Conservation (phyloP, 2,888 invertebrate genomes). For the Brachylomia viminalis region DNA sequence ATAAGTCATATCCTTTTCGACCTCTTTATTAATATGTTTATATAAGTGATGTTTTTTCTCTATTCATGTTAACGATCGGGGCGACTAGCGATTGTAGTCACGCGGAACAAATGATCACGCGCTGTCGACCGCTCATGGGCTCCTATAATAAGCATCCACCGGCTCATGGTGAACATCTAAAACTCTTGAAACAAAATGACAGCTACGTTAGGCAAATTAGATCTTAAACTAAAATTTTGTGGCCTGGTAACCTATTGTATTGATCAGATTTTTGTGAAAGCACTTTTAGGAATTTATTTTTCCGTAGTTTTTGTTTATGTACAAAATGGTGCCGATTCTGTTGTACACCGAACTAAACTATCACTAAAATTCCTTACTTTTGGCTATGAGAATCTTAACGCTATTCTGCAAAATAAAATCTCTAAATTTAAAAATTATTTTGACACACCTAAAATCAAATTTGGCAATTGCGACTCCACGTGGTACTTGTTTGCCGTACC, state of each 20-base stretch:
- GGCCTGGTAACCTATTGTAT: slow-evolving; percentile 8
- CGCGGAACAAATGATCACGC: slow-evolving; percentile 57
- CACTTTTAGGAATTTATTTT: slow-evolving; percentile 21
- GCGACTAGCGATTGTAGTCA: slow-evolving; percentile 46
- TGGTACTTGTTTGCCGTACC: no score
- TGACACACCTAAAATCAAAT: no score
- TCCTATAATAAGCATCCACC: background rate
- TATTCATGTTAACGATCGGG: slow-evolving; percentile 24
- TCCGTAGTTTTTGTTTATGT: slow-evolving; percentile 10
- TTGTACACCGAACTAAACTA: no score
- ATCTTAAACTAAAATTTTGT: background rate
- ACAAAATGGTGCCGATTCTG: no score
- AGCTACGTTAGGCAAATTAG: slow-evolving; percentile 10
- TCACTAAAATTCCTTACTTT: no score
- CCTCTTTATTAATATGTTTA: slow-evolving; percentile 23
- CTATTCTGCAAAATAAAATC: no score
- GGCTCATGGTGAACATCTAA: slow-evolving; percentile 13
- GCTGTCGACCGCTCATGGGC: slow-evolving; percentile 25
- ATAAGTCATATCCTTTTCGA: slow-evolving; percentile 1
- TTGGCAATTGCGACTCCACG: no score
- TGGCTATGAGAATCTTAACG: no score
- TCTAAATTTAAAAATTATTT: no score
- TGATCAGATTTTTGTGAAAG: slow-evolving; percentile 21
- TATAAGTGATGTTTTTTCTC: slow-evolving; percentile 13
- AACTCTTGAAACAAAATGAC: slow-evolving; percentile 14